Conservation (phyloP, 2,888 invertebrate species). For the Lasius fuliginosus region DNA sequence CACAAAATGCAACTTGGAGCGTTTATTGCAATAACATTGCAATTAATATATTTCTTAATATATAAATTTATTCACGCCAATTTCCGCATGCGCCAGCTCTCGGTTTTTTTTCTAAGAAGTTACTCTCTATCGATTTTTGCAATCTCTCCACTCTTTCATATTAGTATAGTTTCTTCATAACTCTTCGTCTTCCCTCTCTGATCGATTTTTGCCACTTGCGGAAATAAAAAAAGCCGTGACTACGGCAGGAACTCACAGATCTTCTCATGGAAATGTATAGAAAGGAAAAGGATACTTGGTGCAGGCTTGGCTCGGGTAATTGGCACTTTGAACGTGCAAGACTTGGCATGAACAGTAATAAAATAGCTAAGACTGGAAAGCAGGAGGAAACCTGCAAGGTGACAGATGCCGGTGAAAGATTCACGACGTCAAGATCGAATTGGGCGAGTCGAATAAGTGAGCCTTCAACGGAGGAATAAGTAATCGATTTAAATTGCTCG, state of each 20-base stretch:
- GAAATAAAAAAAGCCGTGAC: slow-evolving; percentile 55
- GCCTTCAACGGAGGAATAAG: slow-evolving; percentile 56
- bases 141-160: slow-evolving; percentile 32
- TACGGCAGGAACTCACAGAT: slow-evolving; percentile 43
- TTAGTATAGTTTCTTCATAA: slow-evolving; percentile 51
- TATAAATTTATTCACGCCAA: slow-evolving; percentile 12
- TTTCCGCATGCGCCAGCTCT: neutral
- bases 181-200: slow-evolving; percentile 6
- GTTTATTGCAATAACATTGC: neutral
- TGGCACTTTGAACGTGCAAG: slow-evolving; percentile 71
- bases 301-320: slow-evolving; percentile 67
- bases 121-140: slow-evolving; percentile 7
- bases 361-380: slow-evolving; percentile 58
- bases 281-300: slow-evolving; percentile 54
- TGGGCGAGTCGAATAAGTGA: slow-evolving; percentile 39
- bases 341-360: slow-evolving; percentile 68
- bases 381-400: neutral
- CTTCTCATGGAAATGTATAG: slow-evolving; percentile 48
- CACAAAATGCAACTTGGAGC: neutral
- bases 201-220: slow-evolving; percentile 46
- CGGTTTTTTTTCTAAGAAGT: neutral
- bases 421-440: slow-evolving; percentile 68
- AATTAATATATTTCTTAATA: slow-evolving; percentile 24
- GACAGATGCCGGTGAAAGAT: slow-evolving; percentile 64
- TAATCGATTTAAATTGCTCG: slow-evolving; percentile 61